phyloP scores from a whole-genome alignment of 2,797 vertebrate genomes.

The Enteromius fasciolatus region DNA sequence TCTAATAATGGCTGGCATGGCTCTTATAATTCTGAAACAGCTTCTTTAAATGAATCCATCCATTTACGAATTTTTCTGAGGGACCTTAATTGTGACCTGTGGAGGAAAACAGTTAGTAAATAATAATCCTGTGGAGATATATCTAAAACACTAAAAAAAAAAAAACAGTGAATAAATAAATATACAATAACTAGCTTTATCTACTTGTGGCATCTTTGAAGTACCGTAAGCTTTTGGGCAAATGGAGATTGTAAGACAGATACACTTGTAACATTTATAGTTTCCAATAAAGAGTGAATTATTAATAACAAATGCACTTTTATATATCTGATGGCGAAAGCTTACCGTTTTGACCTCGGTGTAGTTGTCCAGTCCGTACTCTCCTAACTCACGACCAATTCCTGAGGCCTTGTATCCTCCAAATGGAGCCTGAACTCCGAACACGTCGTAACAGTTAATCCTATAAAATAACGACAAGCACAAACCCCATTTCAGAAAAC shows the following conservation, averaged over 20 bases:
- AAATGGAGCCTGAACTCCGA: conserved; percentile 90
- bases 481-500: neutral
- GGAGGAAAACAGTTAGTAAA: conserved; percentile 13
- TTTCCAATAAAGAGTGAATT: neutral
- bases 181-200: neutral
- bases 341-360: conserved; percentile 94
- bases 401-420: conserved; percentile 96
- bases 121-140: neutral
- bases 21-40: neutral
- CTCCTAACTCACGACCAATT: conserved; percentile 88
- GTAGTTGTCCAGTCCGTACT: conserved; percentile 90
- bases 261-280: neutral
- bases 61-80: conserved; percentile 91
- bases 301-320: neutral
- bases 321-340: neutral
- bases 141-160: neutral
- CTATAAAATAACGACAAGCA: conserved; percentile 67
- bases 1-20: neutral
- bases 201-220: neutral
- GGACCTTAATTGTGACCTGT: conserved; percentile 90
- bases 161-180: neutral
- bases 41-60: conserved; percentile 2
- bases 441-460: conserved; percentile 94
- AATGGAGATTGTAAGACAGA: neutral
- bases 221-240: neutral